Conservation (phyloP, 2,113 vertebrate species). For the Eira barbara region DNA sequence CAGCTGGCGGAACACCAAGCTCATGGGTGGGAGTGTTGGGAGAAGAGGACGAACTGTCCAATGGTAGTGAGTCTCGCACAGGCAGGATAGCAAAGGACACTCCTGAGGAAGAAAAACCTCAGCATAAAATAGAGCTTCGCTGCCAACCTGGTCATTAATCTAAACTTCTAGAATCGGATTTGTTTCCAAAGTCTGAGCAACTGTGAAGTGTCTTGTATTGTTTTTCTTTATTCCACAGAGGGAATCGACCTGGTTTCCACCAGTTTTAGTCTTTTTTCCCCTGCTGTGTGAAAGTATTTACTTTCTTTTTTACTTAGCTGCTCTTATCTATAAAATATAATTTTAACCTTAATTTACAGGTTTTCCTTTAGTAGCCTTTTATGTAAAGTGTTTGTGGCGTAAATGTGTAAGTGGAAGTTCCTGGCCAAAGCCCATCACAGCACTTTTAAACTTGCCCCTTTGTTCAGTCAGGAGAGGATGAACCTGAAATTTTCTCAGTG, state of each 20-base stretch:
- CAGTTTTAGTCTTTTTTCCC: background rate
- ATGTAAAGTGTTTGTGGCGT: background rate
- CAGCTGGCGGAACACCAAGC: slow-evolving; percentile 83
- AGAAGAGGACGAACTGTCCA: slow-evolving; percentile 78
- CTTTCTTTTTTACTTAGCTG: background rate
- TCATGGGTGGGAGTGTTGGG: slow-evolving; percentile 75
- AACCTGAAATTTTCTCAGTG: background rate
- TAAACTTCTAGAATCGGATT: slow-evolving; percentile 55
- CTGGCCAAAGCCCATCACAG: background rate
- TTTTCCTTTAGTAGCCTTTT: slow-evolving; percentile 5
- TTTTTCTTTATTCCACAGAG: slow-evolving; percentile 9
- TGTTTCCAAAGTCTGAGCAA: slow-evolving; percentile 18
- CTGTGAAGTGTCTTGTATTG: background rate
- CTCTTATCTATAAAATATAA: background rate
- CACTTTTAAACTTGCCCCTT: background rate
- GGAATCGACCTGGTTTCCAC: background rate
- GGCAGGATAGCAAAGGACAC: slow-evolving; percentile 61
- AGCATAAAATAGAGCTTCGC: slow-evolving; percentile 48
- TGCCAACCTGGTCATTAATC: slow-evolving; percentile 63
- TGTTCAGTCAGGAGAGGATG: background rate
- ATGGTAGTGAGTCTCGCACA: slow-evolving; percentile 67
- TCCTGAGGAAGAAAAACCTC: slow-evolving; percentile 62
- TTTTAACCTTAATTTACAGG: background rate
- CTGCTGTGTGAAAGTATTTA: background rate
- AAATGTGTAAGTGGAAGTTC: background rate